phyloP scores from a whole-genome alignment of 2,888 invertebrate species.

The Dolichopus griseipennis region DNA sequence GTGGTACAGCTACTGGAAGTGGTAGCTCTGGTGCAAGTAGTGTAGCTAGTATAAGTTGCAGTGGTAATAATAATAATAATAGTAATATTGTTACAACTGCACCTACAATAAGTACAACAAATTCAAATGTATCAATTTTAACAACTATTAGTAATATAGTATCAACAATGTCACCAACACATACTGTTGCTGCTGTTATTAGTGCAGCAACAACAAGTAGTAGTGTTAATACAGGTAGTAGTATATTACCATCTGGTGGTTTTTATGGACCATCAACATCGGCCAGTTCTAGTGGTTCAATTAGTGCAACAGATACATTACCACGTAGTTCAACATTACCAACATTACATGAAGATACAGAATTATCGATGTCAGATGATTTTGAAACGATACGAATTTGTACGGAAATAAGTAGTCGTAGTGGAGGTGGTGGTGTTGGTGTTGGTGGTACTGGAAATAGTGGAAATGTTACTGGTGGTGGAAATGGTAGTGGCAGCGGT shows the following conservation, averaged over 20 bases:
- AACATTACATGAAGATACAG: slow-evolving; percentile 79
- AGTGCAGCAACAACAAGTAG: slow-evolving; percentile 30
- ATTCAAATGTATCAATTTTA: slow-evolving; percentile 26
- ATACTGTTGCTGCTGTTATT: slow-evolving; percentile 12
- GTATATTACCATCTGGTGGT: slow-evolving; percentile 19
- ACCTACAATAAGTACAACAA: slow-evolving; percentile 20
- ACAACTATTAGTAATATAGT: slow-evolving; percentile 23
- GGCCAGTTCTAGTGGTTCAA: slow-evolving; percentile 42
- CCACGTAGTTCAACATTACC: slow-evolving; percentile 57
- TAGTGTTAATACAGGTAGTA: slow-evolving; percentile 26
- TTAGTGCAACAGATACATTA: slow-evolving; percentile 43
- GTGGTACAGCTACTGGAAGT: slow-evolving; percentile 22
- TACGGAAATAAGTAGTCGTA: neutral
- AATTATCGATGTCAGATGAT: slow-evolving; percentile 49
- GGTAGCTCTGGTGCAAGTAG: slow-evolving; percentile 15
- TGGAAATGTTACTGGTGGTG: neutral
- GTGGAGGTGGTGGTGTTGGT: neutral
- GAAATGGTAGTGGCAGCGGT: slow-evolving; percentile 27
- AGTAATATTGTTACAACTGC: slow-evolving; percentile 23
- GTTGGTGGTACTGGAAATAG: neutral
- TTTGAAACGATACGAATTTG: slow-evolving; percentile 35
- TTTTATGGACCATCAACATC: slow-evolving; percentile 42
- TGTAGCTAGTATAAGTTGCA: neutral
- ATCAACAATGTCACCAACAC: slow-evolving; percentile 25
- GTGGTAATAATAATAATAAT: slow-evolving; percentile 26